phyloP scores from a whole-genome alignment of 2,888 invertebrate species.

The Rhopalosiphum nymphaeae region DNA sequence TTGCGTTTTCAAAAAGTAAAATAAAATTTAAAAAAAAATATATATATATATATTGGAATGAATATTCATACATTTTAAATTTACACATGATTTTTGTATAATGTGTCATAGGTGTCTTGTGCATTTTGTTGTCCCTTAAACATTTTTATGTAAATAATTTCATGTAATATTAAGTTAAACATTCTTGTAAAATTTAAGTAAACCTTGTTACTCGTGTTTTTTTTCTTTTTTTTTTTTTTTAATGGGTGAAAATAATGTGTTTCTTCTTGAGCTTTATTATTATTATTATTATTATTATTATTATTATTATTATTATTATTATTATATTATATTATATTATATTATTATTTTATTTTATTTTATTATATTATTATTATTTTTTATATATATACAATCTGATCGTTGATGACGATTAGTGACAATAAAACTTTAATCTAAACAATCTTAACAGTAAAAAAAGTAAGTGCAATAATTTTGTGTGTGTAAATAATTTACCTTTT shows the following conservation, averaged over 20 bases:
- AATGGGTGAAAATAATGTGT: constrained; percentile 58
- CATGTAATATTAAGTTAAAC: constrained; percentile 61
- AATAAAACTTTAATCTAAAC: constrained; percentile 64
- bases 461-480: constrained; percentile 65
- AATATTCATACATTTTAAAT: constrained; percentile 47
- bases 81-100: constrained; percentile 63
- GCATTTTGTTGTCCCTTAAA: constrained; percentile 65
- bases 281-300: constrained; percentile 61
- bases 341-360: constrained; percentile 47
- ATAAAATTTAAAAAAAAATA: constrained; percentile 43
- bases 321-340: too few species aligned
- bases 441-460: constrained; percentile 65
- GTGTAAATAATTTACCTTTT: constrained; percentile 62
- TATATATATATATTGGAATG: constrained; percentile 46
- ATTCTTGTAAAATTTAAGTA: constrained; percentile 64
- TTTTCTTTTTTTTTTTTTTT: constrained; percentile 57
- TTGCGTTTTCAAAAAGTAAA: constrained; percentile 63
- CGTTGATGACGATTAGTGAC: constrained; percentile 61
- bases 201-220: constrained; percentile 64
- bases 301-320: constrained; percentile 58
- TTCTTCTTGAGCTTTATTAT: constrained; percentile 65
- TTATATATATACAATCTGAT: constrained; percentile 53
- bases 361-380: constrained; percentile 36
- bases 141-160: constrained; percentile 64
- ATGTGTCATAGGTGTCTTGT: constrained; percentile 64